phyloP scores from a whole-genome alignment of 2,797 vertebrate genomes.

The Anguilla anguilla region DNA sequence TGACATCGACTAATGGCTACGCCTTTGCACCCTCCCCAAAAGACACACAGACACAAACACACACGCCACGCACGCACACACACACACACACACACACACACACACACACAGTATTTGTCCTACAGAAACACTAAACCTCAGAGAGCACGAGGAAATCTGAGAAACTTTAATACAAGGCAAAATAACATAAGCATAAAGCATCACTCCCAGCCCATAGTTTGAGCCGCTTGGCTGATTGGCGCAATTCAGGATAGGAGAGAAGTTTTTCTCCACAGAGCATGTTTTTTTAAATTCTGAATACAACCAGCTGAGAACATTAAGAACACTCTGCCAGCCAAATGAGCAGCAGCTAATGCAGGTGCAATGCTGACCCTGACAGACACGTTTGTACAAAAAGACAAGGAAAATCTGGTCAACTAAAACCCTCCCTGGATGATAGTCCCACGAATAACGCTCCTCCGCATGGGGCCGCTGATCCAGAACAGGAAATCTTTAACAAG shows the following conservation, averaged over 20 bases:
- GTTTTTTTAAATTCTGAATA: background rate
- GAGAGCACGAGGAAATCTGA: background rate
- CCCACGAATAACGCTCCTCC: background rate
- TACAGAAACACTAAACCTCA: background rate
- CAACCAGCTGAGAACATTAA: background rate
- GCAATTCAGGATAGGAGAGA: background rate
- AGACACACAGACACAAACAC: no score
- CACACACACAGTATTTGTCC: background rate
- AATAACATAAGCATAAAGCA: background rate
- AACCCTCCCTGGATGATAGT: background rate
- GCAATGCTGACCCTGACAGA: background rate
- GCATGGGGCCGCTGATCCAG: background rate
- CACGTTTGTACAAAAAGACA: background rate
- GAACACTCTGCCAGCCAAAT: background rate
- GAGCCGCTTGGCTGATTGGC: background rate
- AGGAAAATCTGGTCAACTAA: background rate
- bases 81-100: no score
- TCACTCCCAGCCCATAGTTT: background rate
- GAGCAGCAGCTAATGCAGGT: background rate
- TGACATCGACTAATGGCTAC: no score
- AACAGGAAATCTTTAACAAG: slow-evolving; percentile 3
- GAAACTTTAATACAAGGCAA: background rate
- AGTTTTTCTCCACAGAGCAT: background rate
- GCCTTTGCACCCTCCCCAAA: no score
- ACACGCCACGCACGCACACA: background rate